Evolutionary conservation across 2,888 invertebrate genomes (phyloP).

Genomic region (Campopleginae sp.): DNA sequence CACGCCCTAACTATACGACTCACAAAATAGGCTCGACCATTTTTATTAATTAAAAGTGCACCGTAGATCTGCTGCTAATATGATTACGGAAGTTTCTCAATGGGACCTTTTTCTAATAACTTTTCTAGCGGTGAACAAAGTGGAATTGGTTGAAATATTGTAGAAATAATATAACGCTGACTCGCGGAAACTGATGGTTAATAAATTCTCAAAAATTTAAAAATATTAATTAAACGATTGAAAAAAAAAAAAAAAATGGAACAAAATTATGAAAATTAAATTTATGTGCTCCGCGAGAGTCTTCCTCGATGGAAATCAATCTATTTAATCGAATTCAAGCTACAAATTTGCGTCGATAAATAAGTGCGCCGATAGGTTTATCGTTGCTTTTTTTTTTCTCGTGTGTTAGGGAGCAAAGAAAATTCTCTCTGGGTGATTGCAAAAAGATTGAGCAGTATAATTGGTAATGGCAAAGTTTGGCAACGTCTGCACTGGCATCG

Average conservation of each 20-base stretch:
- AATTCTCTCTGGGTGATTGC: conserved; percentile 5
- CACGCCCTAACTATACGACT: neutral
- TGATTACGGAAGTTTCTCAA: no score
- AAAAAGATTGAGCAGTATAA: conserved; percentile 16
- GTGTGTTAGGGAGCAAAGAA: neutral
- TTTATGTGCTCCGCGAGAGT: neutral
- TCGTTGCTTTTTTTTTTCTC: neutral
- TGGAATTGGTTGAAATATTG: no score
- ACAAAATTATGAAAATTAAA: no score
- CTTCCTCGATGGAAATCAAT: neutral
- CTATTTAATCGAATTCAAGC: neutral
- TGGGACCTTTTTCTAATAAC: no score
- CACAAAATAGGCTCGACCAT: neutral
- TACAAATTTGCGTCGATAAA: neutral
- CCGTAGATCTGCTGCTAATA: neutral
- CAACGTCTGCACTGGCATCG: conserved; percentile 37
- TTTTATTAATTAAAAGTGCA: neutral
- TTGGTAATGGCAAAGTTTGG: conserved; percentile 32
- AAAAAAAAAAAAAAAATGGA: no score
- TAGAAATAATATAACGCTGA: no score
- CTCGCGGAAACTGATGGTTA: no score
- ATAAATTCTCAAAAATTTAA: no score
- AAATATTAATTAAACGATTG: no score
- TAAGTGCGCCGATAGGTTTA: neutral
- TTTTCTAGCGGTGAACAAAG: no score